phyloP scores from a whole-genome alignment of 2,113 vertebrate species.

The Ellobius talpinus region DNA sequence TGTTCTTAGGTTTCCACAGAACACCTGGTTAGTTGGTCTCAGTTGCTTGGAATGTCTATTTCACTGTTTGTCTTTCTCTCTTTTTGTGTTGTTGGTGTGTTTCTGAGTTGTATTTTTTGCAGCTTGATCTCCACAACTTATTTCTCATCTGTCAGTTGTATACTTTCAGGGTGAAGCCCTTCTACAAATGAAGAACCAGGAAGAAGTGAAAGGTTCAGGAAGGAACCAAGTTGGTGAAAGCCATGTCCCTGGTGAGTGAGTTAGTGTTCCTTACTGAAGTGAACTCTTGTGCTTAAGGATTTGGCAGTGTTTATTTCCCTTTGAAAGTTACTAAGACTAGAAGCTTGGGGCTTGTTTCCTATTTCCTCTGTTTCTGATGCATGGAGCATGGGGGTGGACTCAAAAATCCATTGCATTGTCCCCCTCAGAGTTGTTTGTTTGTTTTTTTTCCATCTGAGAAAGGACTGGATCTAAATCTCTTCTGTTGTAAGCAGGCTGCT shows the following conservation, averaged over 20 bases:
- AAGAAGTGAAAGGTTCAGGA: background rate
- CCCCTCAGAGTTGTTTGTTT: too few species aligned
- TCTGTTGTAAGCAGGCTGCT: too few species aligned
- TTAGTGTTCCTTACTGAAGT: background rate
- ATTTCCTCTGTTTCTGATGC: background rate
- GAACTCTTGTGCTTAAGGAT: background rate
- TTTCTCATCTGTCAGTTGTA: background rate
- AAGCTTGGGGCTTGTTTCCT: background rate
- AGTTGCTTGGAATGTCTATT: background rate
- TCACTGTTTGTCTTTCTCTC: background rate
- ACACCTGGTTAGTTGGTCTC: background rate
- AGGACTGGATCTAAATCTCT: background rate
- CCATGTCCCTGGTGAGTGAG: slow-evolving; percentile 11
- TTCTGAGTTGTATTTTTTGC: background rate
- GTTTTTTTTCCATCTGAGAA: background rate
- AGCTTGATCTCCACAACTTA: background rate
- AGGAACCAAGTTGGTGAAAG: background rate
- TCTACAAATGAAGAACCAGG: background rate
- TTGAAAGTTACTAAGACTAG: background rate
- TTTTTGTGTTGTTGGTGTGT: background rate
- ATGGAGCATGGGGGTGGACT: background rate
- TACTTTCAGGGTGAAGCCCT: background rate
- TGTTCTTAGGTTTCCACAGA: background rate
- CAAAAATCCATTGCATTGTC: background rate
- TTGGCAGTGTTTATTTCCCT: background rate